Evolutionary conservation across 2,888 invertebrate species (phyloP), one percentile per base, ranked within the genome.

Genomic region (Endomychus coccineus): DNA sequence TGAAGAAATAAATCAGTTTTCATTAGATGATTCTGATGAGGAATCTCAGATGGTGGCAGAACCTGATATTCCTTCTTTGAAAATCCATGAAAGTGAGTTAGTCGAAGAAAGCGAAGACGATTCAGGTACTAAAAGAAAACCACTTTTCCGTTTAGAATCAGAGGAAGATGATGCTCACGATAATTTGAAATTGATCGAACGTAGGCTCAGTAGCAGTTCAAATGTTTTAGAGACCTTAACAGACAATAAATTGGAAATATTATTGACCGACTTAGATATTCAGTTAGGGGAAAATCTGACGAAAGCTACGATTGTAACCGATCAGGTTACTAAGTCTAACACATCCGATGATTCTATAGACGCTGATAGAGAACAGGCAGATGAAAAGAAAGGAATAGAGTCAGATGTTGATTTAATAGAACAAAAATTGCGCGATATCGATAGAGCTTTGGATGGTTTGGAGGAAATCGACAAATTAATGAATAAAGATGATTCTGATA

Each of bases 121-220:
- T 5, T 15, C 21, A 32, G 11, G 23, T 7, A 15, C 6, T 2
- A 28, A 16, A 22, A 56, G 62, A 38, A 66, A 63, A 49, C 65
- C 69, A 6, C 49, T 69, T 36, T 71, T 71, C 45, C 62, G 62
- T 39, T 58, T 70, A 43, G 68, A 67, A 49, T 70, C 69, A 7
- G 67, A 66, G 48, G 68, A 66, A 21, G 66, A 66, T 33, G 57
- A 58, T 34, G 44, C 52, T n/a, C n/a, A n/a, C n/a, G 30, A 42
- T 13, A 48, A 46, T 22, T 11, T 29, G 36, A 36, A 24, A 16
- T 38, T 16, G 16, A 37, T 31, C 16, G 45, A 48, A 10, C 51
- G 50, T 37, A 50, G 55, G 21, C 56, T 53, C 29, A 59, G 59
- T 45, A 40, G 51, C 4, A 55, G 48, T 39, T 60, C 61, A 3